These are phyloP conservation scores for Abramis brama DNA, from an alignment of 2,113 vertebrate species.

Conservation along the genomic window DNA sequence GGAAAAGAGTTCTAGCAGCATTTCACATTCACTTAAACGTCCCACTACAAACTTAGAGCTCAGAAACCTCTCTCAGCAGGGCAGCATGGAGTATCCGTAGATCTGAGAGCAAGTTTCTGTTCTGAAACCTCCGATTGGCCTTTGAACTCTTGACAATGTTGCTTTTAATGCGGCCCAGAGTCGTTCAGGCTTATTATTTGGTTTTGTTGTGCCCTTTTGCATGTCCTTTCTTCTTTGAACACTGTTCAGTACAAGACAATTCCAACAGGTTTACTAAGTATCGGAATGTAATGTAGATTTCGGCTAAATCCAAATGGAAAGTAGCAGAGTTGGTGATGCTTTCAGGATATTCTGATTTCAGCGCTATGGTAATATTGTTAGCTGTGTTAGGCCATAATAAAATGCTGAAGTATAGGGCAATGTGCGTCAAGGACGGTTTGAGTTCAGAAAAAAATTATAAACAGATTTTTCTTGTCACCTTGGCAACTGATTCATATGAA, in stretches of 20 bases:
- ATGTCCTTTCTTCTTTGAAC: slow-evolving; percentile 12
- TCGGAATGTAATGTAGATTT: slow-evolving; percentile 7
- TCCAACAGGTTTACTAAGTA: neutral
- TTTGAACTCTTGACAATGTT: neutral
- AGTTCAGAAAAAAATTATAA: neutral
- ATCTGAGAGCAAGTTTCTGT: neutral
- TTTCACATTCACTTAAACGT: neutral
- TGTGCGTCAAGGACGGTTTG: neutral
- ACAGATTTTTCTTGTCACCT: neutral
- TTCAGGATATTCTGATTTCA: slow-evolving; percentile 7
- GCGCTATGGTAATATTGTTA: neutral
- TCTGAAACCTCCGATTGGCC: neutral
- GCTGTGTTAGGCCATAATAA: neutral
- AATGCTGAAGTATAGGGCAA: neutral
- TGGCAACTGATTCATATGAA: slow-evolving; percentile 6
- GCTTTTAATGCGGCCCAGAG: neutral
- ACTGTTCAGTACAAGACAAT: neutral
- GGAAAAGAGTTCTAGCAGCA: neutral
- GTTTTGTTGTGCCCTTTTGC: neutral
- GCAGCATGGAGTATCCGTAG: neutral
- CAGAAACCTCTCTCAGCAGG: neutral
- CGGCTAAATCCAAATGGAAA: neutral
- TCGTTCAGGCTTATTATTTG: neutral
- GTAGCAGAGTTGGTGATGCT: neutral
- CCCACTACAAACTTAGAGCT: neutral